These are phyloP conservation scores for Nannobrachium achirus DNA, from an alignment of 2,113 vertebrate species.

Conservation along the genomic window DNA sequence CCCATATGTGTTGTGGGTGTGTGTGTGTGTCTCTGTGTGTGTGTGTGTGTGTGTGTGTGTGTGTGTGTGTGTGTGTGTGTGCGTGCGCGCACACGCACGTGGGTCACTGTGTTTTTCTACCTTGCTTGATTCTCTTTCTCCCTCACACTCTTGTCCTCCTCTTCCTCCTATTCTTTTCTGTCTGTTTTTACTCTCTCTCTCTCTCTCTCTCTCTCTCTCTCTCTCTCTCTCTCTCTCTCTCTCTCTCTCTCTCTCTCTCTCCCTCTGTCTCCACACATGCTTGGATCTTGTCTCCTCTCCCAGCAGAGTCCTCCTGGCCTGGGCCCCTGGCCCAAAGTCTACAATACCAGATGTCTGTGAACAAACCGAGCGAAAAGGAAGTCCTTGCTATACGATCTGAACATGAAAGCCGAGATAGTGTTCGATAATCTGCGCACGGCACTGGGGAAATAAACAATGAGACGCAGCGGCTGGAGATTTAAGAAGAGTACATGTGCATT, in stretches of 20 bases:
- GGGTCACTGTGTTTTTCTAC: background rate
- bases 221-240: background rate
- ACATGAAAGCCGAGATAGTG: slow-evolving; percentile 69
- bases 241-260: slow-evolving; percentile 15
- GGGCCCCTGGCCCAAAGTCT: slow-evolving; percentile 54
- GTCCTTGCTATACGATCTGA: slow-evolving; percentile 50
- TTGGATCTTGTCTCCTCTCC: slow-evolving; percentile 62
- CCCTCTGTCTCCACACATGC: slow-evolving; percentile 53
- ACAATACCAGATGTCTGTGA: slow-evolving; percentile 73
- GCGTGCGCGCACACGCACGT: slow-evolving; percentile 12
- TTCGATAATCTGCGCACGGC: slow-evolving; percentile 48
- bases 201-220: slow-evolving; percentile 30
- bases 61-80: slow-evolving; percentile 32
- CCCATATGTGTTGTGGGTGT: slow-evolving; percentile 36
- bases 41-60: too few species aligned
- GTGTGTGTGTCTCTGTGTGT: background rate
- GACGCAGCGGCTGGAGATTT: slow-evolving; percentile 18
- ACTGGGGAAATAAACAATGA: slow-evolving; percentile 61
- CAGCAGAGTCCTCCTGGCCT: slow-evolving; percentile 19
- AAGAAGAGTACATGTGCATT: slow-evolving; percentile 18
- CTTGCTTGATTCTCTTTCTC: background rate
- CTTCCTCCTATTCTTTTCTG: background rate
- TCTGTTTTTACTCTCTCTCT: background rate
- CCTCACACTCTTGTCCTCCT: background rate
- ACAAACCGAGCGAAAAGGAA: slow-evolving; percentile 55